These are phyloP conservation scores for Sebastes hubbsi DNA, from an alignment of 2,797 vertebrate genomes.

Conservation along the genomic window DNA sequence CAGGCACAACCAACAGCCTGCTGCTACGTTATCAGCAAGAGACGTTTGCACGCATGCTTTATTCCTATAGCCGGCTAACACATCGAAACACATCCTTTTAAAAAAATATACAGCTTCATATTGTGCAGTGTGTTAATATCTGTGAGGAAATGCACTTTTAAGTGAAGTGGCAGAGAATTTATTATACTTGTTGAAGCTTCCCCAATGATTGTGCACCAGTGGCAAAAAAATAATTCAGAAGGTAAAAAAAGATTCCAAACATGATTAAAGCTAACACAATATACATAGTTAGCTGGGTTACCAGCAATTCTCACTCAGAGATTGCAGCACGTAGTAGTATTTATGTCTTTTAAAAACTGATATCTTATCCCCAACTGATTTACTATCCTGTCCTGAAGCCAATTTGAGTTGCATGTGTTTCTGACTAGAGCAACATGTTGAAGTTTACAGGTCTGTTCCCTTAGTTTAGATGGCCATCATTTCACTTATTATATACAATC, in stretches of 20 bases:
- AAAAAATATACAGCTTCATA: not conserved
- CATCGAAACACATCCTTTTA: not conserved
- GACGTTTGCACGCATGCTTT: conserved; percentile 40
- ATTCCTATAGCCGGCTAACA: not conserved
- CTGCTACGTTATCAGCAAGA: not conserved
- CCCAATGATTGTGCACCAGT: not conserved
- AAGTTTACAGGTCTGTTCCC: not conserved
- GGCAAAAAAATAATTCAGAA: not conserved
- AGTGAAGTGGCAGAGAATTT: not conserved
- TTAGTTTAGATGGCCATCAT: not conserved
- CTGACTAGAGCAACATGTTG: not conserved
- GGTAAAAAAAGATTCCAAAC: not conserved
- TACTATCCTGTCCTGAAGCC: not conserved
- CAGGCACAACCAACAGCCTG: conserved; percentile 36
- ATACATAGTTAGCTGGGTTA: not conserved
- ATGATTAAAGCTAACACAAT: too few relatives aligned
- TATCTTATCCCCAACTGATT: not conserved
- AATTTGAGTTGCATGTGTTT: not conserved
- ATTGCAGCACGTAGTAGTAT: not conserved
- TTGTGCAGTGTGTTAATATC: conserved; percentile 5
- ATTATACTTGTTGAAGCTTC: not conserved
- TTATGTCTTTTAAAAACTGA: not conserved
- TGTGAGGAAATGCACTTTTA: conserved; percentile 26
- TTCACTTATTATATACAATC: not conserved
- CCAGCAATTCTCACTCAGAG: not conserved